Evolutionary conservation across 2,797 vertebrate genomes (phyloP).

Genomic region (Borostomias antarcticus): DNA sequence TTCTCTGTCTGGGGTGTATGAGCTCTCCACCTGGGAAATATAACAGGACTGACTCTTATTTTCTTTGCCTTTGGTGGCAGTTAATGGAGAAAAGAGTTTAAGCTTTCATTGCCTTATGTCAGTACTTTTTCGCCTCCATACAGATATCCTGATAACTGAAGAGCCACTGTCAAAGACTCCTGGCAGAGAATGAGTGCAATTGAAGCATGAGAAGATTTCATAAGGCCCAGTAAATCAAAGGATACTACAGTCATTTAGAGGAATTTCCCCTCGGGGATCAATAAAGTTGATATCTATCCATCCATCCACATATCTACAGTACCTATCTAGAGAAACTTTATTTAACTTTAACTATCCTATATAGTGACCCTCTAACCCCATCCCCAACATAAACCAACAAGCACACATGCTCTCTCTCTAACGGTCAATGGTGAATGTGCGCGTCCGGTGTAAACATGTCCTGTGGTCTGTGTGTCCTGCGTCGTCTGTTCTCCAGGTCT

Average conservation of each 20-base stretch:
- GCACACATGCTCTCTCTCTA: no score
- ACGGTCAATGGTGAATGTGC: no score
- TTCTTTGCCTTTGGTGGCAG: conserved; percentile 79
- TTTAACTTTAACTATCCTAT: no score
- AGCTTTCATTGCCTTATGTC: conserved; percentile 71
- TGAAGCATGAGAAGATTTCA: conserved; percentile 14
- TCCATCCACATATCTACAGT: no score
- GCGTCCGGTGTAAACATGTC: no score
- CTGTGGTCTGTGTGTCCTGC: neutral
- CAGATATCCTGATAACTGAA: conserved; percentile 48
- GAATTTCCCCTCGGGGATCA: no score
- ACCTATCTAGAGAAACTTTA: no score
- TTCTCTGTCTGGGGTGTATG: conserved; percentile 80
- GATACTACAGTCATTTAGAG: no score
- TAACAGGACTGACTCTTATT: conserved; percentile 80
- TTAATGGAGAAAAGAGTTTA: conserved; percentile 75
- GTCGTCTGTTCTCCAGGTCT: conserved; percentile 77
- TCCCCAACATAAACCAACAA: no score
- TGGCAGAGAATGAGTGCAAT: neutral
- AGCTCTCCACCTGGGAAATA: conserved; percentile 85
- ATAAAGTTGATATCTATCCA: no score
- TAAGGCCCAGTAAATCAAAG: neutral
- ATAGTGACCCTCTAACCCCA: no score
- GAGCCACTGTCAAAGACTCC: neutral
- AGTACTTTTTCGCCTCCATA: conserved; percentile 54